Evolutionary conservation across 2,797 vertebrate genomes (phyloP).

Genomic region (Sebastes paucispinis): DNA sequence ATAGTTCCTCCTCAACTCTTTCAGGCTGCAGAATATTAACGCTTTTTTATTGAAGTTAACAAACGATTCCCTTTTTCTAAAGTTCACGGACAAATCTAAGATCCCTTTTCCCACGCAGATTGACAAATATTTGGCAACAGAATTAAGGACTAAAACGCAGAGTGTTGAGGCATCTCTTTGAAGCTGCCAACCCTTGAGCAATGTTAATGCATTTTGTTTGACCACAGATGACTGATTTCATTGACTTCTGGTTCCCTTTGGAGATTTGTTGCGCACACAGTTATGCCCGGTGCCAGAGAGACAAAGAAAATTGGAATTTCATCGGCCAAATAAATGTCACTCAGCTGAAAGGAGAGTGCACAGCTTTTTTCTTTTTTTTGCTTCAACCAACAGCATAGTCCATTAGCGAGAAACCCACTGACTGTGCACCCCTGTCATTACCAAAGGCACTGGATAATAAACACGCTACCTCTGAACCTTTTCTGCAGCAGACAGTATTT

Average conservation of each 20-base stretch:
- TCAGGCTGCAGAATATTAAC: background rate
- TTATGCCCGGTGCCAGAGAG: conserved; percentile 33
- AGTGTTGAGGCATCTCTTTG: conserved; percentile 30
- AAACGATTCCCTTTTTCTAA: background rate
- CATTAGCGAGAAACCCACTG: conserved; percentile 47
- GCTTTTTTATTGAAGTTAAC: background rate
- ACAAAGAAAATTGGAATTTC: conserved; percentile 55
- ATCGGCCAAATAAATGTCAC: conserved; percentile 60
- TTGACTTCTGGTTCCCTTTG: conserved; percentile 47
- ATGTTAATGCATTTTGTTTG: conserved; percentile 50
- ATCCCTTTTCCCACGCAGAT: conserved; percentile 11
- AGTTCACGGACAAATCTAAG: conserved; percentile 15
- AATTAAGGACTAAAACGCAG: conserved; percentile 2
- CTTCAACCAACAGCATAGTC: conserved; percentile 25
- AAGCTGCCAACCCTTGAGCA: conserved; percentile 38
- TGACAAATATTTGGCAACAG: conserved; percentile 40
- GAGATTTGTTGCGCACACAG: conserved; percentile 42
- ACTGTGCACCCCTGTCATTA: conserved; percentile 45
- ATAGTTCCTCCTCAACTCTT: background rate
- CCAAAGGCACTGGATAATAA: conserved; percentile 39
- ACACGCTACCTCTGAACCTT: conserved; percentile 38
- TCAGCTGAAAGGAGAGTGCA: conserved; percentile 33
- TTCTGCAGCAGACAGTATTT: conserved; percentile 37
- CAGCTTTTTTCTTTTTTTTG: background rate
- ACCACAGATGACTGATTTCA: conserved; percentile 60